Evolutionary conservation across 2,797 vertebrate species (phyloP).

Genomic region (Bovichtus variegatus): DNA sequence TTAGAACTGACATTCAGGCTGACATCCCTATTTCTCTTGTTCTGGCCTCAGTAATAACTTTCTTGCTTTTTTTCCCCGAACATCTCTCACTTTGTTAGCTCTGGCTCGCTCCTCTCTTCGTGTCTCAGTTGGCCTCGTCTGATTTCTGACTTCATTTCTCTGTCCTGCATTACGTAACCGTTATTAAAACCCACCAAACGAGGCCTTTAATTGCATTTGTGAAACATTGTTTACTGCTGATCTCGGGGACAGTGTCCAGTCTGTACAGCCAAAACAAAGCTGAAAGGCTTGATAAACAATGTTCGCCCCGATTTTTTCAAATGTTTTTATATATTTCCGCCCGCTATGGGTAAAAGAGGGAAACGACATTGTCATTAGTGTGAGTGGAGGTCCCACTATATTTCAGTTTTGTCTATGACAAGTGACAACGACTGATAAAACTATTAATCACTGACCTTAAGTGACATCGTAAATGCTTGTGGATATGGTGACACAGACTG

Average conservation of each 20-base stretch:
- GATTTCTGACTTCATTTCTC: constrained; percentile 25
- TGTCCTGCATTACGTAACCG: constrained; percentile 7
- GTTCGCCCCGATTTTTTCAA: neutral
- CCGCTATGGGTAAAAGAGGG: neutral
- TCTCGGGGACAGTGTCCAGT: neutral
- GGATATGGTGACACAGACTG: neutral
- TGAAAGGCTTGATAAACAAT: neutral
- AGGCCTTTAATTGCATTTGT: constrained; percentile 36
- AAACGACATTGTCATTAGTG: neutral
- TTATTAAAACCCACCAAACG: constrained; percentile 36
- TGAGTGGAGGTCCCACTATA: neutral
- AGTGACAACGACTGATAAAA: neutral
- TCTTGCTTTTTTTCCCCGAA: constrained; percentile 5
- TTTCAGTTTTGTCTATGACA: neutral
- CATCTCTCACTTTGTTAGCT: neutral
- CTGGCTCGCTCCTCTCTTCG: neutral
- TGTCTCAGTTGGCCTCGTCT: neutral
- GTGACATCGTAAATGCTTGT: neutral
- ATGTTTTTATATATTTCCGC: neutral
- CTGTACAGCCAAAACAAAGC: neutral
- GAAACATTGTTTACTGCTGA: constrained; percentile 25
- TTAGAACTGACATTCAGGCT: neutral
- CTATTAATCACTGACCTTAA: neutral
- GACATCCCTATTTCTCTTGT: neutral
- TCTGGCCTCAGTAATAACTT: neutral